Percentiles rank a stretch among this genome's conserved stretches.
These are phyloP conservation scores for Tinea semifulvella DNA, from an alignment of 2,888 invertebrate species.

Conservation along the genomic window DNA sequence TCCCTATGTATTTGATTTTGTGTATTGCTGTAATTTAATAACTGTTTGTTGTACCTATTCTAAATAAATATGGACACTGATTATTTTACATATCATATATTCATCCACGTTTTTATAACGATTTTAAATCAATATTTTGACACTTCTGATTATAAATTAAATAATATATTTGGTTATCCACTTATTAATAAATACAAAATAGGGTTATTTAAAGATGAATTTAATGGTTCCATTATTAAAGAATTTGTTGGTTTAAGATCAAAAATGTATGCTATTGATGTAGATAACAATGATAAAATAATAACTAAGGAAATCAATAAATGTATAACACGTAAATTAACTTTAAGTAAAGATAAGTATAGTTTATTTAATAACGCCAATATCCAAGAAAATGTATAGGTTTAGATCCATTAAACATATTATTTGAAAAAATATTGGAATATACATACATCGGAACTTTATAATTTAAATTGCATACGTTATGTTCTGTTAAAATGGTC, in stretches of 20 bases:
- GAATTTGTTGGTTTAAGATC: conserved; percentile 26
- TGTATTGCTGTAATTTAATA: too few species aligned
- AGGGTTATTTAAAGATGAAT: conserved; percentile 26
- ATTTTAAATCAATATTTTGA: conserved; percentile 21
- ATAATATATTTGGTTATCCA: conserved; percentile 26
- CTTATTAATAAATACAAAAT: conserved; percentile 25
- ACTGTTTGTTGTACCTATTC: too few species aligned
- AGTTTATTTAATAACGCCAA: conserved; percentile 15
- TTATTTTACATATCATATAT: conserved; percentile 24
- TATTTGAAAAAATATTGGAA: too few species aligned
- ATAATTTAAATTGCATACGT: too few species aligned
- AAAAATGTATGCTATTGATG: conserved; percentile 25
- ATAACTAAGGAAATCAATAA: conserved; percentile 24
- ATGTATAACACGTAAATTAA: conserved; percentile 19
- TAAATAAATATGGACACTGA: conserved; percentile 26
- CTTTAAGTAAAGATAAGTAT: conserved; percentile 19
- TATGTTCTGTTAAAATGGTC: too few species aligned
- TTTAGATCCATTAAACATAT: conserved; percentile 9
- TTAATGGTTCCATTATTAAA: conserved; percentile 21
- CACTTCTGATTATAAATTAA: conserved; percentile 25
- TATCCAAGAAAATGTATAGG: conserved; percentile 1
- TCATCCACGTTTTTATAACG: too few species aligned
- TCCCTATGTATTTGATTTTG: too few species aligned
- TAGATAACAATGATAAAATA: conserved; percentile 17
- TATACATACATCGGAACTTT: too few species aligned